Conservation (phyloP, 2,888 invertebrate species). For the Napeogenes inachia region DNA sequence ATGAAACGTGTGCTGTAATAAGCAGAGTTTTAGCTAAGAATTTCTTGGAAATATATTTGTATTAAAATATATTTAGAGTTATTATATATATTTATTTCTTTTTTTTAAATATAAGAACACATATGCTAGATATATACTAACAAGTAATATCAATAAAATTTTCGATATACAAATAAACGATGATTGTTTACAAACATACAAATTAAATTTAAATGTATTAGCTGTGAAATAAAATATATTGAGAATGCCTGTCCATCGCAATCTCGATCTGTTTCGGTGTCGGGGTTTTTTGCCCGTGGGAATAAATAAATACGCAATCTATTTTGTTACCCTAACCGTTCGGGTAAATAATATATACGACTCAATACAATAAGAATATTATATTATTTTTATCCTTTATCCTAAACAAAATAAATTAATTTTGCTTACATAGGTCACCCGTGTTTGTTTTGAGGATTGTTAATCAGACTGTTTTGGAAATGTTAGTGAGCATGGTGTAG, state of each 20-base stretch:
- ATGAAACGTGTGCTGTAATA: slow-evolving; percentile 19
- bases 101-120: too few relatives aligned
- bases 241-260: too few relatives aligned
- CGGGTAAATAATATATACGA: slow-evolving; percentile 9
- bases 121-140: neutral
- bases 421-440: slow-evolving; percentile 22
- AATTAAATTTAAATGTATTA: too few relatives aligned
- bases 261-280: neutral
- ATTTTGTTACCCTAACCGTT: slow-evolving; percentile 9
- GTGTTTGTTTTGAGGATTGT: slow-evolving; percentile 26
- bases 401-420: slow-evolving; percentile 24
- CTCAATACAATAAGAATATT: slow-evolving; percentile 4
- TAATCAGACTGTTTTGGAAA: slow-evolving; percentile 17
- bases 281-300: neutral
- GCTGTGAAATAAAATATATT: too few relatives aligned
- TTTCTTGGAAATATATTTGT: slow-evolving; percentile 1
- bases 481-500: slow-evolving; percentile 1
- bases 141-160: neutral
- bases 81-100: too few relatives aligned
- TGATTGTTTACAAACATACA: neutral
- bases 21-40: neutral
- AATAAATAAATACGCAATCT: slow-evolving; percentile 3
- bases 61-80: neutral
- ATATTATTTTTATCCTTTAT: slow-evolving; percentile 18
- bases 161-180: neutral